Conservation (phyloP, 64 coral and sea anemone genomes). For the Stylophora pistillata region DNA sequence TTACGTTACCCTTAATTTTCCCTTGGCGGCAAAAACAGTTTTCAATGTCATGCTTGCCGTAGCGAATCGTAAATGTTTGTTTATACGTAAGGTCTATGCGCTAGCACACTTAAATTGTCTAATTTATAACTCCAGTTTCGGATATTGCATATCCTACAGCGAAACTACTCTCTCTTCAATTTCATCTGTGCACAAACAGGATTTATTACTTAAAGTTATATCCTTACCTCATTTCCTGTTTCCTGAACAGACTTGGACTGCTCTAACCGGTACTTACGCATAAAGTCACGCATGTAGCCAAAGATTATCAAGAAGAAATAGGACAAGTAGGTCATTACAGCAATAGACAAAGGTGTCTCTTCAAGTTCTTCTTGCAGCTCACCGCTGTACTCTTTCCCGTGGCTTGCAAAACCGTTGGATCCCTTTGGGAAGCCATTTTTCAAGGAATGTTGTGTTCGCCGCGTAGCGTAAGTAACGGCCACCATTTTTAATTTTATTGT, state of each 20-base stretch:
- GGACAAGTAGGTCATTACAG: slow-evolving; percentile 69
- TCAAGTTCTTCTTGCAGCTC: slow-evolving; percentile 50
- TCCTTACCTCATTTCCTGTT: slow-evolving; percentile 61
- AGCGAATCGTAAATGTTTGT: too few species aligned
- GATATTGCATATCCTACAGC: background rate
- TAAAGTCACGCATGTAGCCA: slow-evolving; percentile 76
- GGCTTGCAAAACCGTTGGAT: background rate
- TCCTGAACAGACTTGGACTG: slow-evolving; percentile 63
- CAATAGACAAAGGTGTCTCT: slow-evolving; percentile 54
- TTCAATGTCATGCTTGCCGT: too few species aligned
- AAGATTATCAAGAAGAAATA: slow-evolving; percentile 69
- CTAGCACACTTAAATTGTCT: too few species aligned
- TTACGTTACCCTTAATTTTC: too few species aligned
- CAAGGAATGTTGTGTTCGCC: background rate
- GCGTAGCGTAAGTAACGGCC: background rate
- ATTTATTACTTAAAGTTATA: background rate
- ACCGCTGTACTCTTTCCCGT: background rate
- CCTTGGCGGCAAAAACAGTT: too few species aligned
- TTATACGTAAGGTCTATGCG: too few species aligned
- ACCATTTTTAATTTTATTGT: background rate
- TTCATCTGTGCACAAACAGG: background rate
- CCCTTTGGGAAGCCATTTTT: background rate
- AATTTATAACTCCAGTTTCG: too few species aligned
- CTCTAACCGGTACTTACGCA: slow-evolving; percentile 76
- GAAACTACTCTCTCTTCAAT: background rate